Evolutionary conservation across 1,140 invertebrate species (phyloP), one percentile per base, ranked within the genome.

Genomic region (Drosophila punjabiensis): DNA sequence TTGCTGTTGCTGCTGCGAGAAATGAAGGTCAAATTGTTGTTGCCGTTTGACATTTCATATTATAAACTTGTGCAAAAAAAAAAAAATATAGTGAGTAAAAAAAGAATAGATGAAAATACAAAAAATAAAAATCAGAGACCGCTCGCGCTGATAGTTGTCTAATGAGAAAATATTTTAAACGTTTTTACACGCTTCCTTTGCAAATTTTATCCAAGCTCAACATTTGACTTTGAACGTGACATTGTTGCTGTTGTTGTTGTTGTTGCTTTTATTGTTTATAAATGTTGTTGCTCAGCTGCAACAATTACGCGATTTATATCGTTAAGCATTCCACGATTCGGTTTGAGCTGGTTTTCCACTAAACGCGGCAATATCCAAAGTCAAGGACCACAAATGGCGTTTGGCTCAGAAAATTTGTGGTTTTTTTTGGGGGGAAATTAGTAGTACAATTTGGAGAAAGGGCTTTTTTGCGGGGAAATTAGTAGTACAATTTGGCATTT

Each of bases 161-260:
- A 90, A 90, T 90, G 82, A 90, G 87, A 91, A 86, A 90, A 90
- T 90, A 90, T 91, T 90, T 90, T 86, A 90, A 90, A 80, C 86
- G 86, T 65, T 90, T 88, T 79, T 86, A 86, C 82, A 90, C 87
- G 86, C 86, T 90, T 90, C 86, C 86, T 90, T 90, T 86, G 86
- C 86, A 90, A 90, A 90, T 83, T 82, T 87, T 79, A 75, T 80
- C 74, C 65, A 78, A 76, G 78, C 71, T 73, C 77, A 86, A 62
- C 82, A 81, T 86, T 91, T 90, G 86, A 91, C 86, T 91, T 90
- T 90, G 86, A 90, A 90, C 86, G 86, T 90, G 86, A 90, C 86
- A 90, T 90, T 90, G 86, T 86, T 87, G 82, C 53, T 86, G 75
- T 37, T 24, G 55, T 65, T 66, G 55, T 65, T 66, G 55, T 53